Conservation (phyloP, 2,888 invertebrate species). For the Xestoiulus laeticollis region DNA sequence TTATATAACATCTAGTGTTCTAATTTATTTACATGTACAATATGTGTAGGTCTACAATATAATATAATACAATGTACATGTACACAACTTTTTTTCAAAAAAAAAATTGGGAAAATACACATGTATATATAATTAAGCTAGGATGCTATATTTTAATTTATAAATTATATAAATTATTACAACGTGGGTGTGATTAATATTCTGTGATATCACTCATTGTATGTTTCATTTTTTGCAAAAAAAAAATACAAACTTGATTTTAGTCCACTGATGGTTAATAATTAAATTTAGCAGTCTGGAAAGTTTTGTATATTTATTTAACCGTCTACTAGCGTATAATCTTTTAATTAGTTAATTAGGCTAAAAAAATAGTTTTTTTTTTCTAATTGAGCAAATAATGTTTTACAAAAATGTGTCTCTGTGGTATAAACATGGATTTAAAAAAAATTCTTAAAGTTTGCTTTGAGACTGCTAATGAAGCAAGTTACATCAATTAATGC, state of each 20-base stretch:
- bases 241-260: not conserved
- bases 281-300: not conserved
- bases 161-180: too few relatives aligned
- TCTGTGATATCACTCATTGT: too few relatives aligned
- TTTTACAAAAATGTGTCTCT: not conserved
- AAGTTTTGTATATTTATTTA: not conserved
- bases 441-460: not conserved
- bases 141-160: too few relatives aligned
- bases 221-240: too few relatives aligned
- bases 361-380: not conserved
- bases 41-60: too few relatives aligned
- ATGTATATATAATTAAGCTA: too few relatives aligned
- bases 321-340: not conserved
- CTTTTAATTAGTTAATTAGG: not conserved
- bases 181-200: too few relatives aligned
- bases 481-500: not conserved
- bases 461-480: not conserved
- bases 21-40: too few relatives aligned
- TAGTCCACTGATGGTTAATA: not conserved
- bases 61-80: too few relatives aligned
- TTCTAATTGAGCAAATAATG: not conserved
- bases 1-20: too few relatives aligned
- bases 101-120: too few relatives aligned
- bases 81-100: too few relatives aligned
- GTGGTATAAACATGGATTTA: not conserved